phyloP scores from a whole-genome alignment of 2,888 invertebrate genomes.

The Altica lythri region DNA sequence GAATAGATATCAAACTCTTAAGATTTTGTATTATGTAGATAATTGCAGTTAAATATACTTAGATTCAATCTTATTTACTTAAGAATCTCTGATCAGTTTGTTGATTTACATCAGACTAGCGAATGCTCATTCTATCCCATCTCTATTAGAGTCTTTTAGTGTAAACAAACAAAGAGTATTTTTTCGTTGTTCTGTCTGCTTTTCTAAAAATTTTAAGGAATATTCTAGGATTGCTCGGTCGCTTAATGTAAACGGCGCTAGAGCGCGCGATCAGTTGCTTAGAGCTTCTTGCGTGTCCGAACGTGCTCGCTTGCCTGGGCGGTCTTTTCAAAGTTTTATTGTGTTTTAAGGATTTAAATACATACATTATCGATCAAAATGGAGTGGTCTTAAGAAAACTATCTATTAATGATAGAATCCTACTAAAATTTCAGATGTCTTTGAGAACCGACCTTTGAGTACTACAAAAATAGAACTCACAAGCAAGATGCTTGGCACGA shows the following conservation, averaged over 20 bases:
- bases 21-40: too few relatives aligned
- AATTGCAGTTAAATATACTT: too few relatives aligned
- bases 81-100: too few relatives aligned
- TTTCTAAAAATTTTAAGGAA: neutral
- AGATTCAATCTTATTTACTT: too few relatives aligned
- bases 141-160: conserved; percentile 5
- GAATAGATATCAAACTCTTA: too few relatives aligned
- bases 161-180: conserved; percentile 7
- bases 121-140: conserved; percentile 6
- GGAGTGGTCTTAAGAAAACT: neutral
- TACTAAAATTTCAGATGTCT: conserved; percentile 5
- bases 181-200: conserved; percentile 4
- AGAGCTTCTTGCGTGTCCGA: neutral
- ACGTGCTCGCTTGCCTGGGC: neutral
- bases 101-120: conserved; percentile 5
- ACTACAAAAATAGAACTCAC: conserved; percentile 12
- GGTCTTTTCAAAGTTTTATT: neutral
- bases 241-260: neutral
- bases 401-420: conserved; percentile 6
- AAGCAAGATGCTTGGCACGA: conserved; percentile 12
- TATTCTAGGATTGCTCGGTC: conserved; percentile 8
- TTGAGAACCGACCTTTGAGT: conserved; percentile 4
- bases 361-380: neutral
- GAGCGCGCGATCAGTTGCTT: neutral
- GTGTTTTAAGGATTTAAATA: neutral